Base-by-base conservation (phyloP, 2,797 vertebrate genomes). In the Triplophysa bombifrons region DNA sequence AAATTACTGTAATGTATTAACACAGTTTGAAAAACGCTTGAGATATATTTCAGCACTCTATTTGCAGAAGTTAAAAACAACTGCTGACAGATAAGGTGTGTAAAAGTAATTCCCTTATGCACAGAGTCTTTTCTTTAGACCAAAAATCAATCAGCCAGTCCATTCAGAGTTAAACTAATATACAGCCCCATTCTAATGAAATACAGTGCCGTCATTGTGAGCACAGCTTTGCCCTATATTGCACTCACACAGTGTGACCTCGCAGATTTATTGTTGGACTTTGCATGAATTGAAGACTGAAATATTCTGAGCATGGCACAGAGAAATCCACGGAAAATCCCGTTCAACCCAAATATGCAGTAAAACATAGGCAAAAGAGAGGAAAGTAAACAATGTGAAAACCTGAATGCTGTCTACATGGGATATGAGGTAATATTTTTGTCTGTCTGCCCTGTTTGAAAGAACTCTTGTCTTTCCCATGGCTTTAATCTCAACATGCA, bases 371-470 rank as follows among this genome's bases (percentile, higher is more conserved):
- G 41, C 44, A 67, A 53, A 78, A 60, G 68, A 48, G 61, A 70
- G 30, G 34, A 53, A 82, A 82, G 80, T 80, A 83, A 80, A 82
- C 60, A 77, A 80, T 82, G 73, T 65, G 3, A 74, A 82, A 82
- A 70, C 34, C 53, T 67, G 46, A 78, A 76, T 51, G 67, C 70
- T 67, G 19, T 74, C 68, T 20, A 68, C 72, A 74, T 72, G 78
- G 17, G 51, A 81, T 53, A 64, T 77, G 82, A 71, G 73, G 65
- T 77, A 30, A 76, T 82, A 78, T 75, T 58, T 80, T 72, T 73
- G 64, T 79, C 69, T 74, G 69, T 34, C 51, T 70, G 22, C 25
- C 12, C 66, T 77, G 17, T 41, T 82, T 85, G 65, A 84, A 85
- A 75, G 58, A 53, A 78, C 60, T 72, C 73, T 82, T 83, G 79